Evolutionary conservation across 2,113 vertebrate species (phyloP).

Genomic region (Festucalex cinctus): DNA sequence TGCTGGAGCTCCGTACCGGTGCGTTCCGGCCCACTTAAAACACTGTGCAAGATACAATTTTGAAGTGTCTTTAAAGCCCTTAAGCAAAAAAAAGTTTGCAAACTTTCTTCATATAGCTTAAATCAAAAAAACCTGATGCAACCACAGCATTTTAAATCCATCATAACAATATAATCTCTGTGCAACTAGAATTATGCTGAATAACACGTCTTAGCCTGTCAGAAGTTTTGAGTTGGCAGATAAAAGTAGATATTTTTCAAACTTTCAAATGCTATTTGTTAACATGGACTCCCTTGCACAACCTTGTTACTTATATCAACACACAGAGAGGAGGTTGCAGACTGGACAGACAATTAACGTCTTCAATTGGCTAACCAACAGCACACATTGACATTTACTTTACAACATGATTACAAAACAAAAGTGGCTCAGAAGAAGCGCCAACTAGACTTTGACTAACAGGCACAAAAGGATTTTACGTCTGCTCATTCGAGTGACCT

Average conservation of each 20-base stretch:
- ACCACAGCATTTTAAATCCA: no score
- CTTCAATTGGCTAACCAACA: background rate
- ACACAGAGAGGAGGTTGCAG: background rate
- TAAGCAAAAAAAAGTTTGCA: background rate
- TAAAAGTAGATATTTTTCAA: background rate
- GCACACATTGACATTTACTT: background rate
- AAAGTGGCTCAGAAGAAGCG: background rate
- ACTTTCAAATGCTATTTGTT: background rate
- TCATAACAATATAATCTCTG: background rate
- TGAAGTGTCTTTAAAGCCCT: background rate
- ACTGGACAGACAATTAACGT: background rate
- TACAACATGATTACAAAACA: background rate
- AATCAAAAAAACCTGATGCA: background rate
- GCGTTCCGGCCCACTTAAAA: no score
- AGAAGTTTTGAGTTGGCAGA: background rate
- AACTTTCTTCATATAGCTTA: background rate
- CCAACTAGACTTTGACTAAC: constrained; percentile 30
- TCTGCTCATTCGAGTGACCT: background rate
- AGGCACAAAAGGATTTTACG: background rate
- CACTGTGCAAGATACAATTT: constrained; percentile 2
- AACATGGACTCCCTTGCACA: background rate
- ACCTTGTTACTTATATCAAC: background rate
- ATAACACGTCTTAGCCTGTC: background rate
- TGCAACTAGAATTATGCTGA: background rate
- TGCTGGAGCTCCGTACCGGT: no score